Base-by-base conservation (phyloP, 2,113 vertebrate genomes). In the Anhinga anhinga region DNA sequence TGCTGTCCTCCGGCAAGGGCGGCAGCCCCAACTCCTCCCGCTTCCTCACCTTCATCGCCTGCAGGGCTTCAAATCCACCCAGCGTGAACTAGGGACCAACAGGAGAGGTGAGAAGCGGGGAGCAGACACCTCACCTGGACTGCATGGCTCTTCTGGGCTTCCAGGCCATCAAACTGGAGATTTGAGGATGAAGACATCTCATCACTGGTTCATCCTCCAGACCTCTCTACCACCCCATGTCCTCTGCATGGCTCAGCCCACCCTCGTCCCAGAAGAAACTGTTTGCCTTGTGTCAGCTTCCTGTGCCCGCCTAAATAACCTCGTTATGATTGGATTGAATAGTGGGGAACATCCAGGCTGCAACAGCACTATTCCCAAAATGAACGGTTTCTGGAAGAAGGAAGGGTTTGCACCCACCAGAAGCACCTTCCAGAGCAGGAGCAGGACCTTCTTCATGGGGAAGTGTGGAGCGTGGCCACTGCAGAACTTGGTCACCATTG, bases 401-500 rank as follows among this genome's bases (percentile, higher is more conserved):
- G 36, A 45, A 71, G 10, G n/a, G 26, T 49, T 42, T 44, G 50
- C 36, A 97, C 99, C 97, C 59, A 99, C 99, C 99, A 99, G 98
- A 6, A 99, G 95, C 5, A 99, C 99, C 97, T 99, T 99, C 99
- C 99, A 99, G 80, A 99, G 99, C 82, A 99, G 97, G 44, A 99
- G 98, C 19, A 99, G 98, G 5, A 99, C 99, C 95, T 99, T 99
- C 98, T 99, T 99, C 98, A 99, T 99, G 93, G 99, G 99, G 95
- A 99, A 99, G 96, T 99, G 99, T 0, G 99, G 99, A 19, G 99
- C 99, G 0, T 99, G 98, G 96, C 99, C 99, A 14, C 99, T 99
- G 98, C 99, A 99, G 98, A 99, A 99, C 95, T 99, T 99, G 97
- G 99, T 99, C 76, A 99, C 99, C 99, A 99, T 99, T 3, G 98